Evolutionary conservation across 2,797 vertebrate species (phyloP), one percentile per base, ranked within the genome.

Genomic region (Sebastes steindachneri): DNA sequence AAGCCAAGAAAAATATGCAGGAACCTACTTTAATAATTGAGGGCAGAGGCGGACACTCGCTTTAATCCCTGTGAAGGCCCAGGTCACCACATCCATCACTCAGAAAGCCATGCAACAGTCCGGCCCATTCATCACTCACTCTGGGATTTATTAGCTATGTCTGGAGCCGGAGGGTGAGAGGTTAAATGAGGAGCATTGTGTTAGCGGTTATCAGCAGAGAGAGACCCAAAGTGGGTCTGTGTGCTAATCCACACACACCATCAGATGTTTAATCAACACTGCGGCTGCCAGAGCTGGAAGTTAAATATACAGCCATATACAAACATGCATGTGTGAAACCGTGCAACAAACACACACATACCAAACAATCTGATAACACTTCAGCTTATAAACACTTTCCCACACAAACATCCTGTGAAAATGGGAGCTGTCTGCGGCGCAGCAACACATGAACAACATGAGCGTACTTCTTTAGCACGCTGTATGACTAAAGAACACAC

Each of bases 81-180:
- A 10, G 90, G 84, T 90, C 87, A 77, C 59, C n/a, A 55, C 87
- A 88, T 86, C 86, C 78, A 83, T 93, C 91, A 87, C 87, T 84
- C 82, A 80, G 54, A 82, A 84, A 83, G 86, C 79, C 63, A 71
- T 28, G 73, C 81, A 87, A 73, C 73, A 86, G 84, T 81, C 84
- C 80, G 17, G 53, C 74, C 76, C 71, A 77, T 87, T 86, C 85
- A 92, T 95, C 91, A 91, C 79, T 89, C 88, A 88, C 89, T 89
- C 88, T 80, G 91, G 79, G 88, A 91, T 95, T 88, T 92, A 93
- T 94, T 91, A 91, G 91, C 91, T 79, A 75, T 75, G 88, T 85
- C 86, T 89, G 82, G 63, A 83, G 89, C 68, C 17, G 3, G 79
- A 79, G 86, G 92, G 80, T 82, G 62, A 89, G 82, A 89, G 93